These are phyloP conservation scores for Glaucomys volans DNA, from an alignment of 2,113 vertebrate species.

Conservation along the genomic window DNA sequence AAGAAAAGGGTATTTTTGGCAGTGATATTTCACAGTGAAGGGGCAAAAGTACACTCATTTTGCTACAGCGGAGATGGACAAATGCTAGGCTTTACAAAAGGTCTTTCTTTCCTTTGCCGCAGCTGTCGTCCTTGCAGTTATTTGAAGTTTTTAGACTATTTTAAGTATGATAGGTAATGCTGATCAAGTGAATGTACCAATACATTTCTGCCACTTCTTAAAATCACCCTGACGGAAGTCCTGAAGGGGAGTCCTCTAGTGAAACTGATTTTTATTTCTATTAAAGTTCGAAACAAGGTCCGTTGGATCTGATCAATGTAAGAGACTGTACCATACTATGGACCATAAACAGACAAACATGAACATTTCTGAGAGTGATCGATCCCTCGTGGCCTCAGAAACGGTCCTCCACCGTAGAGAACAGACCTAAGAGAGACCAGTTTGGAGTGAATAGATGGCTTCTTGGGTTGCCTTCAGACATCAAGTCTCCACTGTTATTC, in stretches of 20 bases:
- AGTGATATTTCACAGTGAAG: fast-evolving
- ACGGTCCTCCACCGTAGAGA: not conserved
- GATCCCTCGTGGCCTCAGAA: not conserved
- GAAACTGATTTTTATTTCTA: not conserved
- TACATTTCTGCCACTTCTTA: not conserved
- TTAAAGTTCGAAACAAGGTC: not conserved
- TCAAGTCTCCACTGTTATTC: not conserved
- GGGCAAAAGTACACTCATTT: not conserved
- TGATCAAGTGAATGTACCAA: not conserved
- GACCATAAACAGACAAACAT: not conserved
- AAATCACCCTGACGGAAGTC: not conserved
- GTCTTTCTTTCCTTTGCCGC: not conserved
- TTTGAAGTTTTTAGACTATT: not conserved
- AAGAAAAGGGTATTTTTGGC: not conserved
- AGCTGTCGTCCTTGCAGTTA: not conserved
- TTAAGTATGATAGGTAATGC: not conserved
- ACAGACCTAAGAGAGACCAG: not conserved
- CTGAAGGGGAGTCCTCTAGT: not conserved
- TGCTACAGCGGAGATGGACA: not conserved
- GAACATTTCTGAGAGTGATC: not conserved
- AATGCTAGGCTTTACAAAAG: not conserved
- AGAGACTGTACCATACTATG: not conserved
- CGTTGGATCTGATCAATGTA: not conserved
- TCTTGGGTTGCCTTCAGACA: not conserved
- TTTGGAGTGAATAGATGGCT: not conserved